Evolutionary conservation across 2,113 vertebrate genomes (phyloP), one percentile per base, ranked within the genome.

Genomic region (Paratilapia polleni): DNA sequence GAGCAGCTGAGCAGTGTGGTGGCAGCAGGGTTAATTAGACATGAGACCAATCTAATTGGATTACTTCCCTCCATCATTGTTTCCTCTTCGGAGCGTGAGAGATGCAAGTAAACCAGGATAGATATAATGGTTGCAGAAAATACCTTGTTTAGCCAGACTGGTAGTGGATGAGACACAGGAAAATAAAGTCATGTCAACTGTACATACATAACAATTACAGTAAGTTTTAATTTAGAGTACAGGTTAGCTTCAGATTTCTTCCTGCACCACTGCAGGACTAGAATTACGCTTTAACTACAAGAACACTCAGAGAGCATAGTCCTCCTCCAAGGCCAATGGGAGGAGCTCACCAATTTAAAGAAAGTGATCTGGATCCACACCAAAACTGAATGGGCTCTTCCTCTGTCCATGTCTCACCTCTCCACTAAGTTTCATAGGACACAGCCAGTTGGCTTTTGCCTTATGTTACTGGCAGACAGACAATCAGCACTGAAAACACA

Each of bases 41-140:
- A 87, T 54, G 78, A 89, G 88, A 66, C 59, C n/a, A 17, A 77
- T 59, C 68, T 92, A 83, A 90, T 60, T 88, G 87, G 84, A 88
- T 91, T 63, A 66, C 80, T 74, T 87, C 66, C 52, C 36, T 63
- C 20, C 58, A 58, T 66, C 83, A 70, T 86, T 49, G 10, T 4
- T 43, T 38, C 26, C 20, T 13, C 11, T 19, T 68, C 5, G 78
- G 76, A 84, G 26, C 1, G 2, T 19, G 11, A 58, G 22, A 34
- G 24, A 62, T 77, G 47, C 61, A 73, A 77, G 56, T 59, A 10
- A 86, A 14, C 17, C 31, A 22, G 24, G 14, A 22, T 1, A 2
- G 31, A 47, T 38, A 19, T 43, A 20, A 52, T 73, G 17, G 28
- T 73, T 13, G 7, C 24, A 49, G 43, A 70, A 49, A 70, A 49